phyloP scores from a whole-genome alignment of 2,113 vertebrate species.

The Probosciger aterrimus region DNA sequence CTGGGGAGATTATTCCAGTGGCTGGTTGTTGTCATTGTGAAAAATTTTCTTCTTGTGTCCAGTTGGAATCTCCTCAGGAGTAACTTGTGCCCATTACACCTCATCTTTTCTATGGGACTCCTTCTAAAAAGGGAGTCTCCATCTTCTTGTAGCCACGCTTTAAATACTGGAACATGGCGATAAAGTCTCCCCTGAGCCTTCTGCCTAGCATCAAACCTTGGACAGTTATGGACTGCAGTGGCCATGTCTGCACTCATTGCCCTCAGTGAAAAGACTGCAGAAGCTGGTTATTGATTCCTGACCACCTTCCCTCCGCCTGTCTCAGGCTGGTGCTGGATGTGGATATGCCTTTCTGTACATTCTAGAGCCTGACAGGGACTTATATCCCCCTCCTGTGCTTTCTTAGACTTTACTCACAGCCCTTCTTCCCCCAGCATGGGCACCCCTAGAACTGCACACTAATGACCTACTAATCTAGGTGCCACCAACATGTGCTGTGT shows the following conservation, averaged over 20 bases:
- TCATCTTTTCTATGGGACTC: neutral
- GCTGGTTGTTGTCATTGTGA: neutral
- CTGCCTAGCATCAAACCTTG: neutral
- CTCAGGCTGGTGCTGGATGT: neutral
- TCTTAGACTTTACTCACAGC: neutral
- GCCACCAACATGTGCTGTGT: neutral
- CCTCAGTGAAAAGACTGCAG: neutral
- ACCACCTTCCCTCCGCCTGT: fast-evolving
- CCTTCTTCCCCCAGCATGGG: fast-evolving
- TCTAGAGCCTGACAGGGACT: neutral
- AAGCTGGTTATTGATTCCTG: neutral
- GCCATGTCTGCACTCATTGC: fast-evolving
- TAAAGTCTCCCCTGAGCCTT: neutral
- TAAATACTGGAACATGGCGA: neutral
- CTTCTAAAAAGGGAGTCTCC: neutral
- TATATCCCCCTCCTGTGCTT: neutral
- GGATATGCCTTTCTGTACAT: neutral
- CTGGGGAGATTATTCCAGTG: neutral
- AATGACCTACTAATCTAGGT: neutral
- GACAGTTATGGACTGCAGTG: fast-evolving
- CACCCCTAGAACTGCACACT: neutral
- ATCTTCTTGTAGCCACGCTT: neutral
- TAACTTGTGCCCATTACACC: neutral
- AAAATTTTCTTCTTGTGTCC: neutral
- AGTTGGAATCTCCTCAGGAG: neutral